Base-by-base conservation (phyloP, 2,113 vertebrate genomes). In the Glaucomys volans region DNA sequence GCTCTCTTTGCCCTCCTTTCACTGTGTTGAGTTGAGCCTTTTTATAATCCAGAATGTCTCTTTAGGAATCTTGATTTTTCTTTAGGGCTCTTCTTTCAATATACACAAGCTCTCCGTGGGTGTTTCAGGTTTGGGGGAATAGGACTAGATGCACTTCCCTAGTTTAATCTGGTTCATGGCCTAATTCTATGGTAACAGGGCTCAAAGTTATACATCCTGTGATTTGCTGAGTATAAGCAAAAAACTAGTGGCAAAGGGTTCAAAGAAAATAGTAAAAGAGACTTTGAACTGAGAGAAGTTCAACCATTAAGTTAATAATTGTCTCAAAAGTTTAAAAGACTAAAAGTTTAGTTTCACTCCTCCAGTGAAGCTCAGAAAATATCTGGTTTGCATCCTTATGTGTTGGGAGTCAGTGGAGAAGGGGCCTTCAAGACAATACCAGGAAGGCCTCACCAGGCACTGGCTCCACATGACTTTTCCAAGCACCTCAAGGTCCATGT, bases 241-340 rank as follows among this genome's bases (percentile, higher is more conserved):
- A 32, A 80, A 47, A 64, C 32, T 2, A 75, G 22, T 50, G n/a
- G 5, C 47, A 75, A 62, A 54, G 35, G 16, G 20, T 44, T 87
- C n/a, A 62, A 81, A n/a, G 76, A 62, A 79, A 85, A 69, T n/a
- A 94, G 59, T n/a, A 82, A 77, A 35, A 80, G n/a, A 64, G 37
- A 20, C 3, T 42, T 50, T 10, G 17, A 47, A 44, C 64, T 5
- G 40, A 69, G 20, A 40, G 28, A 91, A 91, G 18, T 40, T 22
- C 12, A 76, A 26, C 6, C 72, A 69, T 42, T 84, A 62, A 57
- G 47, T 67, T 54, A 37, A 40, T 44, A 44, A 59, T 57, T 79
- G 4, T 71, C 59, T 90, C 72, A 71, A 42, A 72, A 54, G 24
- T 59, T 67, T 79, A 40, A 72, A 47, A 62, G 14, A n/a, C 17